Evolutionary conservation across 1,140 invertebrate genomes (phyloP), one percentile per base, ranked within the genome.

Genomic region (Leptinotarsa defecta): DNA sequence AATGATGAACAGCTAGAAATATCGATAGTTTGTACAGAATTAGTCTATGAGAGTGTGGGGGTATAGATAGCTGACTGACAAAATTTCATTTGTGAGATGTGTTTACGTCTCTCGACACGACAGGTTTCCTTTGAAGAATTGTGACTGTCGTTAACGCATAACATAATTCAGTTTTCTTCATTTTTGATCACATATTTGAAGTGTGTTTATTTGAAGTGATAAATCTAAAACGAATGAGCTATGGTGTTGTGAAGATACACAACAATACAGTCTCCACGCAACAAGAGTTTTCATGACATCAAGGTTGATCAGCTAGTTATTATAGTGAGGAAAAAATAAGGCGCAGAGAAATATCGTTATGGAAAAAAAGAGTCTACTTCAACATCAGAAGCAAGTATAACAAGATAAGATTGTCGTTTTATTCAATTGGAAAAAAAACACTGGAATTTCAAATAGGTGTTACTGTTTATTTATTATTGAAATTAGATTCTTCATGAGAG

Each of bases 311-410:
- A 22, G 72, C 65, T 13, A 76, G 48, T 69, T 76, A 74, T 64
- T 67, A 68, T 1, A 77, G 71, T 77, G 72, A 77, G 64, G 67
- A 74, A 27, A 77, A 77, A 77, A 74, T 77, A 68, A 77, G 72
- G 71, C 76, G 69, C 15, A 61, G 69, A 76, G 74, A 76, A 73
- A 48, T 72, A 61, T 22, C 70, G 61, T 76, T 76, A 57, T 15
- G 52, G 1, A 76, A 76, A 65, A 22, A 76, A 63, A n/a, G 34
- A 68, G 49, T 68, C 67, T 68, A 61, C 19, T 27, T 75, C 74
- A 71, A 75, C 49, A 63, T 75, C 68, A 22, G 24, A 27, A 48
- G 67, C 68, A 71, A 68, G 27, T 27, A n/a, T n/a, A n/a, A n/a
- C n/a, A n/a, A n/a, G 3, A 27, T 5, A 27, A 27, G 24, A 27